Conservation (phyloP, 2,797 vertebrate genomes). For the Ibycter americanus region DNA sequence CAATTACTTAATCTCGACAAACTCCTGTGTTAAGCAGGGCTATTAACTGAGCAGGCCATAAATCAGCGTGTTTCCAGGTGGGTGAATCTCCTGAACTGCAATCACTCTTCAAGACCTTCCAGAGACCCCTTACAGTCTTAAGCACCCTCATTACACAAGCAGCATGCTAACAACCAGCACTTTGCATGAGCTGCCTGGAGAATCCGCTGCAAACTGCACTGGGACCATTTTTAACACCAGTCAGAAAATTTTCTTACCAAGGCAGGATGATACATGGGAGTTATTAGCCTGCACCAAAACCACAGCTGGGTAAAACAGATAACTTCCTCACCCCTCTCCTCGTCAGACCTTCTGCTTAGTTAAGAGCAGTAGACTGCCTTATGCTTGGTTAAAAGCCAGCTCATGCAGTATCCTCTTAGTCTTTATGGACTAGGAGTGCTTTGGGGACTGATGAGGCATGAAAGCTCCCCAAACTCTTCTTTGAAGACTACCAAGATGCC, state of each 20-base stretch:
- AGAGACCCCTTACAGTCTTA: conserved; percentile 81
- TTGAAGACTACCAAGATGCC: not conserved
- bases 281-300: conserved; percentile 80
- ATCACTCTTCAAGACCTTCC: conserved; percentile 82
- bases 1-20: conserved; percentile 88
- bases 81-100: conserved; percentile 84
- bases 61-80: conserved; percentile 85
- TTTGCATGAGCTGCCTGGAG: conserved; percentile 46
- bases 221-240: conserved; percentile 76
- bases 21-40: conserved; percentile 83
- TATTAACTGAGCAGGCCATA: conserved; percentile 83
- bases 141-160: conserved; percentile 82
- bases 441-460: not conserved
- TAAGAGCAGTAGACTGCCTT: conserved; percentile 12
- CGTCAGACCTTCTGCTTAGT: conserved; percentile 19
- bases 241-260: conserved; percentile 67
- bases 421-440: not conserved
- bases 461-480: not conserved
- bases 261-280: conserved; percentile 83
- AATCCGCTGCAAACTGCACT: conserved; percentile 45
- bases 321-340: conserved; percentile 69
- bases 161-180: conserved; percentile 77
- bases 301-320: conserved; percentile 81
- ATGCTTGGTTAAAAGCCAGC: conserved; percentile 17
- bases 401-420: not conserved